These are phyloP conservation scores for Acrossocheilus fasciatus DNA, from an alignment of 2,797 vertebrate genomes.

Conservation along the genomic window DNA sequence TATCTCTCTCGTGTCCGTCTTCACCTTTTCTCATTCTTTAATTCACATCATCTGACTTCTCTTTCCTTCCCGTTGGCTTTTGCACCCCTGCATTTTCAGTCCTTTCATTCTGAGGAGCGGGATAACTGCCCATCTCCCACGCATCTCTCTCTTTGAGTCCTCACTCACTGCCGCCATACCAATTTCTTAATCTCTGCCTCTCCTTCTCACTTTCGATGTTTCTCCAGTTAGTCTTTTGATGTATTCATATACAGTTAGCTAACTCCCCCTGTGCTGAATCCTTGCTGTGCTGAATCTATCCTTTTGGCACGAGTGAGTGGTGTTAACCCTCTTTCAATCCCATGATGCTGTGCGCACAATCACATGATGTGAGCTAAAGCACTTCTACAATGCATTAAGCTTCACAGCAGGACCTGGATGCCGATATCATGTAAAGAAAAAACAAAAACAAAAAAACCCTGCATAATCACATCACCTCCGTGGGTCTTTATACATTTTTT, in stretches of 20 bases:
- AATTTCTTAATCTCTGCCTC: slow-evolving; percentile 30
- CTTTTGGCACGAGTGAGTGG: slow-evolving; percentile 29
- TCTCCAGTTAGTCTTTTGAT: slow-evolving; percentile 32
- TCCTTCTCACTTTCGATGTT: slow-evolving; percentile 29
- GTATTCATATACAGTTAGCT: slow-evolving; percentile 47
- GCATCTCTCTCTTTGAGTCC: slow-evolving; percentile 32
- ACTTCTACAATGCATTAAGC: slow-evolving; percentile 11
- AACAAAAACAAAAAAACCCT: slow-evolving; percentile 9
- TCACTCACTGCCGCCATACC: slow-evolving; percentile 2
- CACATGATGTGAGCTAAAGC: slow-evolving; percentile 18
- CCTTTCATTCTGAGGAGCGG: slow-evolving; percentile 8
- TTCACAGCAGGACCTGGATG: slow-evolving; percentile 25
- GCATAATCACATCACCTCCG: slow-evolving; percentile 33
- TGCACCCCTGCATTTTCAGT: slow-evolving; percentile 1
- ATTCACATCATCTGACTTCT: background rate
- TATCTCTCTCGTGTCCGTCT: background rate
- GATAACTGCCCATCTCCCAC: slow-evolving; percentile 42
- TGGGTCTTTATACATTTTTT: slow-evolving; percentile 29
- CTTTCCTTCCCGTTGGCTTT: slow-evolving; percentile 3
- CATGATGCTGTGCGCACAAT: slow-evolving; percentile 16
- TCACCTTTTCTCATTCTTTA: background rate
- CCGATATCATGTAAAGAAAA: slow-evolving; percentile 18
- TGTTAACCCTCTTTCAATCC: slow-evolving; percentile 20
- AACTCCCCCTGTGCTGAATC: slow-evolving; percentile 34
- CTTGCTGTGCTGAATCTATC: slow-evolving; percentile 29